Evolutionary conservation across 1,140 invertebrate species (phyloP).

Genomic region (silkworm (Bombyx mori)): DNA sequence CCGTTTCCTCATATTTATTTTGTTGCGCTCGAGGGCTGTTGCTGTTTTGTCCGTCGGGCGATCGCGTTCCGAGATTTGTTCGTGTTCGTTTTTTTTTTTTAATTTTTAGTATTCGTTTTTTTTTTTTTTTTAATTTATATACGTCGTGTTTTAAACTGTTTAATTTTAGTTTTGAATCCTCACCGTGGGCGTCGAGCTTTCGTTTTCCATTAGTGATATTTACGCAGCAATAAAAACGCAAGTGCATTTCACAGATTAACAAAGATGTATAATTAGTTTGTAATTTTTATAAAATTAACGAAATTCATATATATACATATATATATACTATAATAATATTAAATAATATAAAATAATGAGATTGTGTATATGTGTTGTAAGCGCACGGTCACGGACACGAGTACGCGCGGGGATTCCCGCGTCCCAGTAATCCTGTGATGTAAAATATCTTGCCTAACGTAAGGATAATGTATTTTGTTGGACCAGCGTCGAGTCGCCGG

Average conservation of each 20-base stretch:
- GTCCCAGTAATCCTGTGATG: constrained; percentile 46
- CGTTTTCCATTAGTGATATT: constrained; percentile 71
- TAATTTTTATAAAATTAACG: constrained; percentile 57
- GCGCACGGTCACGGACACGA: no score
- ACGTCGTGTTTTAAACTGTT: constrained; percentile 52
- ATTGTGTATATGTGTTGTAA: no score
- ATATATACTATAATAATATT: no score
- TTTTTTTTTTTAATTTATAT: constrained; percentile 50
- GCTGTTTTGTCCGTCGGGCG: constrained; percentile 60
- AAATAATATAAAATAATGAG: no score
- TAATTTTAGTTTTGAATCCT: constrained; percentile 43
- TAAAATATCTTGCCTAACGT: constrained; percentile 52
- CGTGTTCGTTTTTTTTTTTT: constrained; percentile 44
- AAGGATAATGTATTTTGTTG: constrained; percentile 52
- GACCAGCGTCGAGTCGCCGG: constrained; percentile 32
- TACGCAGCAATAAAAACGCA: constrained; percentile 69
- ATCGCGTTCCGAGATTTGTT: constrained; percentile 65
- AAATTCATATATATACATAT: constrained; percentile 41
- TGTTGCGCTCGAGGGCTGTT: constrained; percentile 64
- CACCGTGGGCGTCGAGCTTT: constrained; percentile 48
- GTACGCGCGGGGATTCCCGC: constrained; percentile 18
- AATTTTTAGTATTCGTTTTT: neutral
- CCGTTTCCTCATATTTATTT: constrained; percentile 48
- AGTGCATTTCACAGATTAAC: constrained; percentile 66
- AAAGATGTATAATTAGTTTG: constrained; percentile 64